Conservation (phyloP, 1,140 invertebrate genomes). For the Reticulitermes speratus region DNA sequence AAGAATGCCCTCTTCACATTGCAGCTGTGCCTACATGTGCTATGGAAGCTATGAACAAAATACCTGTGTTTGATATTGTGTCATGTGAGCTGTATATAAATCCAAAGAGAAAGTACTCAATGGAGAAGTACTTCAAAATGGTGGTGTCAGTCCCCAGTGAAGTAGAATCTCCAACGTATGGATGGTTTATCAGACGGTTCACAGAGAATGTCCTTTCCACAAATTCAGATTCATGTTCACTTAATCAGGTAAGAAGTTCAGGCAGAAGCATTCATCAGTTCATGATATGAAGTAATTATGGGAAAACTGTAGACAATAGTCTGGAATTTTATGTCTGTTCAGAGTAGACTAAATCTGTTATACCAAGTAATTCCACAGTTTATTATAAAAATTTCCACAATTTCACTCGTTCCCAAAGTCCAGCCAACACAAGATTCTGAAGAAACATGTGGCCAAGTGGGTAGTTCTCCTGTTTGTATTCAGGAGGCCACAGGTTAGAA, state of each 20-base stretch:
- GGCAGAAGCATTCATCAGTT: no score
- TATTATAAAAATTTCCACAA: no score
- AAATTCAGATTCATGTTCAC: background rate
- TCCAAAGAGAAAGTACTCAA: background rate
- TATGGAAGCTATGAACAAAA: background rate
- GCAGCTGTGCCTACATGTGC: background rate
- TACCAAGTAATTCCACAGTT: no score
- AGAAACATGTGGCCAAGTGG: no score
- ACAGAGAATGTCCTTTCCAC: background rate
- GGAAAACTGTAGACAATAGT: no score
- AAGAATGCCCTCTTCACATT: background rate
- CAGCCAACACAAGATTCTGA: no score
- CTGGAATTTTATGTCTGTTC: no score
- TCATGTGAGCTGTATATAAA: background rate
- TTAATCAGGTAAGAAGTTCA: background rate
- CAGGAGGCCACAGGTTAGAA: no score
- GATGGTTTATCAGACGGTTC: background rate
- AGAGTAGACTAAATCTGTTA: no score
- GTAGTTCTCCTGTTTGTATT: no score
- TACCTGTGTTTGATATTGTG: constrained; percentile 1
- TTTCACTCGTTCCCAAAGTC: no score
- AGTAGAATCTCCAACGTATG: background rate
- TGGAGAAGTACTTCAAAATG: background rate
- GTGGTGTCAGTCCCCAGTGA: background rate
- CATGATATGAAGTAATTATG: no score